A percentile compares a stretch with the other conserved stretches of the same genome.
phyloP scores from a whole-genome alignment of 2,888 invertebrate genomes.

The Chromoteleia sp. region DNA sequence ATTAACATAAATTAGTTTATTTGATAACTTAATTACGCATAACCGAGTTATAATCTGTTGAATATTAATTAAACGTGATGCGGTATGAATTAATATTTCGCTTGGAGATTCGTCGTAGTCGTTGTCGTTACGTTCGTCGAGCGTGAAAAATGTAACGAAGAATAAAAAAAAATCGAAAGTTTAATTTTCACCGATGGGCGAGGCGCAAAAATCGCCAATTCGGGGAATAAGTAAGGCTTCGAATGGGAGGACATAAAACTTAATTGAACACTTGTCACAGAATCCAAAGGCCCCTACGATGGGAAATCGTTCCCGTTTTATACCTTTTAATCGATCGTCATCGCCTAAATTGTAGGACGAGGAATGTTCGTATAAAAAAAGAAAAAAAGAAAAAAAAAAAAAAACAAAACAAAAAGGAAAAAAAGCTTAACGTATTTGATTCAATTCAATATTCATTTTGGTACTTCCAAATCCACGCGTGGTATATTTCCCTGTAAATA shows the following conservation, averaged over 20 bases:
- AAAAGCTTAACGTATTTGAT: conserved; percentile 14
- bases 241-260: conserved; percentile 27
- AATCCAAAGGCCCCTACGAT: not conserved
- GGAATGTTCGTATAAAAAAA: not conserved
- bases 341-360: not conserved
- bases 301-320: conserved; percentile 17
- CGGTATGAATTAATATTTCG: not conserved
- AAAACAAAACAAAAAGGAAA: not conserved
- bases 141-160: too few relatives aligned
- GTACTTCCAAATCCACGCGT: not conserved
- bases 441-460: conserved; percentile 28
- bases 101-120: not conserved
- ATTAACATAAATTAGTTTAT: conserved; percentile 8
- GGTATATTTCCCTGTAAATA: not conserved
- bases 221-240: not conserved
- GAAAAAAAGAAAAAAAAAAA: not conserved
- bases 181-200: conserved; percentile 3
- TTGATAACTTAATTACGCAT: not conserved
- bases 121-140: too few relatives aligned
- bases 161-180: not conserved
- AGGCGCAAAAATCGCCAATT: not conserved
- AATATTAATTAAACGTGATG: conserved; percentile 1
- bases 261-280: conserved; percentile 34
- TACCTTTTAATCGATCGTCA: conserved; percentile 31
- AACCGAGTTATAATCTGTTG: not conserved